Evolutionary conservation across 53 echinoderm and acorn worm species (phyloP).

Genomic region (Hippasteria phrygiana): DNA sequence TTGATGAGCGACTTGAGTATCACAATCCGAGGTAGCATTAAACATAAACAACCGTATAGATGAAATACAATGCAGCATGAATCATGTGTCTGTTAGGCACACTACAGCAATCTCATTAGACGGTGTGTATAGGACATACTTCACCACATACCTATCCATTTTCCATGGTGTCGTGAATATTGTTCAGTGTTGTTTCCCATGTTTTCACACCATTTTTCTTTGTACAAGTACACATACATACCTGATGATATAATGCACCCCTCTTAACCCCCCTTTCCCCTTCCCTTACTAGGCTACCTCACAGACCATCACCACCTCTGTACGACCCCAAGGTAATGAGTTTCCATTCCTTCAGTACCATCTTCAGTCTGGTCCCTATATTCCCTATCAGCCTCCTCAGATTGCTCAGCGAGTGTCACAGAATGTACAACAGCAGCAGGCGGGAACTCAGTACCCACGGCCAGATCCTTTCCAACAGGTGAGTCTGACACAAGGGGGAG

Average conservation of each 20-base stretch:
- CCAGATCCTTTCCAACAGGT: slow-evolving; percentile 99
- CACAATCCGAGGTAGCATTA: no score
- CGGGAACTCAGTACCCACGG: slow-evolving; percentile 83
- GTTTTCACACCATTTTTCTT: slow-evolving; percentile 20
- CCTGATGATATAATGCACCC: neutral
- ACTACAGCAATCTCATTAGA: no score
- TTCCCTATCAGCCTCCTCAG: slow-evolving; percentile 97
- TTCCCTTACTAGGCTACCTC: slow-evolving; percentile 74
- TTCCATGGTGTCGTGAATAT: no score
- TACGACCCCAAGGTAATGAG: slow-evolving; percentile 87
- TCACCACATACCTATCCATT: no score
- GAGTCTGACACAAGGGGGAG: slow-evolving; percentile 13
- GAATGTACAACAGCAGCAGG: slow-evolving; percentile 72
- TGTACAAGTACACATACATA: slow-evolving; percentile 11
- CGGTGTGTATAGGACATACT: no score
- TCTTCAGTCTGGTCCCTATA: slow-evolving; percentile 98
- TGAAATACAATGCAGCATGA: no score
- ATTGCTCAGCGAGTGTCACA: slow-evolving; percentile 97
- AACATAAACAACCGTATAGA: no score
- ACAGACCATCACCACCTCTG: slow-evolving; percentile 87
- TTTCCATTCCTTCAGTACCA: slow-evolving; percentile 99
- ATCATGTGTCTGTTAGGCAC: no score
- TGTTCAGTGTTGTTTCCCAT: neutral
- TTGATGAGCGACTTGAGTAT: no score
- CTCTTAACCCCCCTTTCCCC: slow-evolving; percentile 3